Evolutionary conservation across 2,797 vertebrate species (phyloP), one percentile per base, ranked within the genome.

Genomic region (Spatula clypeata): DNA sequence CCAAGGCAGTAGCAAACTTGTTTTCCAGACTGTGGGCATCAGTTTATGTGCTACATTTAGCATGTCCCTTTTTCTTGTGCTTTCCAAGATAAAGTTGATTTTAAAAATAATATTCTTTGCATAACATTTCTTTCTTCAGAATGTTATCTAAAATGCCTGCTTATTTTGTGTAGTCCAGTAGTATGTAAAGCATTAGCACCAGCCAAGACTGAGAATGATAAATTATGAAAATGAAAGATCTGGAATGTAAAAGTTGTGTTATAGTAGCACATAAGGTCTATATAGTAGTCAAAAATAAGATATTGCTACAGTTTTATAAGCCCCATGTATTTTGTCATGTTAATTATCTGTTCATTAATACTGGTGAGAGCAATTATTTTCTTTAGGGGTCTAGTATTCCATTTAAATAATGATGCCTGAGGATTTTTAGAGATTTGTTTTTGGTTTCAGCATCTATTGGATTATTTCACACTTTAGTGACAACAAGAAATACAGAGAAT

Each of bases 1-100:
- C 97, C 97, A 93, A 94, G 97, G 94, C 85, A 20, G 97, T 87
- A 96, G 96, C 96, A 97, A 97, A 97, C 90, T 97, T 97, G 96
- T 96, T 98, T 97, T 95, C 94, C 94, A 97, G 96, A 95, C 93
- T 94, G 87, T 85, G 93, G 97, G 90, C 95, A 88, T 94, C 91
- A 79, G 42, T 94, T 92, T 94, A 93, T 82, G 79, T 91, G 94
- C 69, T 88, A 89, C 53, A 71, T 88, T 89, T 79, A 86, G 32
- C 55, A 58, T 83, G 73, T 61, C 44, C 65, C 40, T 82, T 93
- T 95, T 94, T 91, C 82, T 91, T 94, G 72, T 75, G 69, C 81
- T 92, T 95, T 97, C 74, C 49, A 86, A 92, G n/a, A 40, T 42
- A 49, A 49, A 31, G 90, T 90, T 85, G n/a, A 3, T 83, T 85